Conservation (phyloP, 30 jellyfish, hydroid and myxozoan genomes). For the Pseudorhiza aurosa region DNA sequence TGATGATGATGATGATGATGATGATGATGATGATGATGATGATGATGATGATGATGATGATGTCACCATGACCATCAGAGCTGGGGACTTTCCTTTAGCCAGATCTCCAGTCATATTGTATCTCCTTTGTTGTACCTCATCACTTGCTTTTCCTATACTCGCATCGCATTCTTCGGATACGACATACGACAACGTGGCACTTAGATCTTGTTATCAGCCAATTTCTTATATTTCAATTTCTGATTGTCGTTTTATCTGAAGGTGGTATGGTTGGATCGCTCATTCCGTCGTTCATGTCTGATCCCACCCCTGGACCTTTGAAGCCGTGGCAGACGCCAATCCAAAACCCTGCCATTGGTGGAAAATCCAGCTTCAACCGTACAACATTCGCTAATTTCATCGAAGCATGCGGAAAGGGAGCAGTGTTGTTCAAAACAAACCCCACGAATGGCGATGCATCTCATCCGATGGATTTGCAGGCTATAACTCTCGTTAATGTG, state of each 20-base stretch:
- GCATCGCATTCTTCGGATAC: too few species aligned
- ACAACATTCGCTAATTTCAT: conserved; percentile 81
- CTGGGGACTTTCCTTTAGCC: too few species aligned
- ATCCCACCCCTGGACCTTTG: conserved; percentile 83
- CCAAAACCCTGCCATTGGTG: conserved; percentile 95
- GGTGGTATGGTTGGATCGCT: conserved; percentile 84
- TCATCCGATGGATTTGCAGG: conserved; percentile 81
- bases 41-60: too few species aligned
- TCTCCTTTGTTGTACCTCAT: too few species aligned
- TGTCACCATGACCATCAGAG: too few species aligned
- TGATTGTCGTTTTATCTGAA: not conserved
- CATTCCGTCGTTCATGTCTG: conserved; percentile 55
- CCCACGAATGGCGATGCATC: conserved; percentile 70
- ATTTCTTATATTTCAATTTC: too few species aligned
- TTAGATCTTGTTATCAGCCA: too few species aligned
- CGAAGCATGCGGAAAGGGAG: conserved; percentile 52
- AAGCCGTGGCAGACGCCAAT: conserved; percentile 90
- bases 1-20: too few species aligned
- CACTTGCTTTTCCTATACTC: too few species aligned
- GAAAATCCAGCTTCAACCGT: conserved; percentile 45
- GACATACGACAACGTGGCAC: too few species aligned
- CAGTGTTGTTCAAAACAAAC: conserved; percentile 60
- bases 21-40: too few species aligned
- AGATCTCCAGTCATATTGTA: too few species aligned
- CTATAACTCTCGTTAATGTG: conserved; percentile 58